These are phyloP conservation scores for Oceanites oceanicus DNA, from an alignment of 2,113 vertebrate species.

Conservation along the genomic window DNA sequence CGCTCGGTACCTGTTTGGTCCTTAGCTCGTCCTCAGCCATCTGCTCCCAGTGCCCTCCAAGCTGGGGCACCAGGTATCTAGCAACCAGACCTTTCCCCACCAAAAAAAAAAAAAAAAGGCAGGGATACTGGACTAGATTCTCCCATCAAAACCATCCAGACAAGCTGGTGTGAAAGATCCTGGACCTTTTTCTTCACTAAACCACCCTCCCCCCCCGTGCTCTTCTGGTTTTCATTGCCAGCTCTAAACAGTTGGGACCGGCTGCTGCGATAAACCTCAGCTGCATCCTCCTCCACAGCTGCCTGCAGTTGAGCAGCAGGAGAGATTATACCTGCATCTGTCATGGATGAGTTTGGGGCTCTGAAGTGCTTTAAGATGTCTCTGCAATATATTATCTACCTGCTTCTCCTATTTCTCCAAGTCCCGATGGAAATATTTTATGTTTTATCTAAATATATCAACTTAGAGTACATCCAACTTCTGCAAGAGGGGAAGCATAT, in stretches of 20 bases:
- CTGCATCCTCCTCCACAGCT: not conserved
- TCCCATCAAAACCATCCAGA: not conserved
- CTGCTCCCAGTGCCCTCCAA: not conserved
- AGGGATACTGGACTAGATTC: not conserved
- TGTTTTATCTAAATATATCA: not conserved
- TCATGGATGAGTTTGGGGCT: not conserved
- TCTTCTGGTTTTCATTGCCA: not conserved
- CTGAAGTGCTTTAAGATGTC: not conserved
- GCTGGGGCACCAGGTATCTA: accelerated
- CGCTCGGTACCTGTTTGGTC: accelerated
- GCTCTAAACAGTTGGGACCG: not conserved
- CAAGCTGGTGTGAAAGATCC: too few species aligned
- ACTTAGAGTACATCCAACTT: not conserved
- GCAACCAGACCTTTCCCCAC: not conserved
- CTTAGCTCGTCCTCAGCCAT: not conserved
- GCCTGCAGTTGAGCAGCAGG: not conserved
- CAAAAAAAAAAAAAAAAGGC: accelerated
- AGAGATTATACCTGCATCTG: not conserved
- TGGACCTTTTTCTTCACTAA: not conserved
- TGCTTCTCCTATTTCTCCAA: not conserved
- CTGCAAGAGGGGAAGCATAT: not conserved
- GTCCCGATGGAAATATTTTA: not conserved
- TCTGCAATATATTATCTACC: not conserved
- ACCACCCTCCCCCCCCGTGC: too few species aligned
- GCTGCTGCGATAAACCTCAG: not conserved